phyloP scores from a whole-genome alignment of 2,888 invertebrate species.

The Eupithecia pulchellata region DNA sequence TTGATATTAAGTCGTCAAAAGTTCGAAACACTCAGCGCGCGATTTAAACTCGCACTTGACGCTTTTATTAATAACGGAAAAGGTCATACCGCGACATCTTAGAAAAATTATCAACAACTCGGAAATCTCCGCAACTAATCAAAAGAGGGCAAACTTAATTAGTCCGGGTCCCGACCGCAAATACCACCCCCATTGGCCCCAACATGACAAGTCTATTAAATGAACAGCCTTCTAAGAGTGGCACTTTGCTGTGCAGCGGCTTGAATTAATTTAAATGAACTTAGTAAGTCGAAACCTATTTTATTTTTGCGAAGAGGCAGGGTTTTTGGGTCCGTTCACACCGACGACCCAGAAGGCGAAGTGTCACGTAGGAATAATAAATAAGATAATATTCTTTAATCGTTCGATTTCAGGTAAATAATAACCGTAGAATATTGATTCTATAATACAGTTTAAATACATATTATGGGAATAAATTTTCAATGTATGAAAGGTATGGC shows the following conservation, averaged over 20 bases:
- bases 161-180: conserved; percentile 20
- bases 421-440: no score
- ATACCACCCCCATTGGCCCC: conserved; percentile 7
- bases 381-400: no score
- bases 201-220: conserved; percentile 21
- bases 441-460: no score
- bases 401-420: no score
- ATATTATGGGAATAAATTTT: no score
- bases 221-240: conserved; percentile 7
- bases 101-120: conserved; percentile 21
- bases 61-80: neutral
- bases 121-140: conserved; percentile 25
- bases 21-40: no score
- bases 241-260: conserved; percentile 7
- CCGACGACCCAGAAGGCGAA: neutral
- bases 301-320: neutral
- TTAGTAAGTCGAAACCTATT: neutral
- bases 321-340: neutral
- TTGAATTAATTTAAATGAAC: conserved; percentile 13
- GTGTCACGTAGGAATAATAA: neutral
- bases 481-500: no score
- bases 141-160: conserved; percentile 29
- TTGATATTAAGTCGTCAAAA: no score
- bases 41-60: no score
- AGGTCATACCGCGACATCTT: neutral